Conservation (phyloP, 2,113 vertebrate genomes). For the Ranitomeya imitator region DNA sequence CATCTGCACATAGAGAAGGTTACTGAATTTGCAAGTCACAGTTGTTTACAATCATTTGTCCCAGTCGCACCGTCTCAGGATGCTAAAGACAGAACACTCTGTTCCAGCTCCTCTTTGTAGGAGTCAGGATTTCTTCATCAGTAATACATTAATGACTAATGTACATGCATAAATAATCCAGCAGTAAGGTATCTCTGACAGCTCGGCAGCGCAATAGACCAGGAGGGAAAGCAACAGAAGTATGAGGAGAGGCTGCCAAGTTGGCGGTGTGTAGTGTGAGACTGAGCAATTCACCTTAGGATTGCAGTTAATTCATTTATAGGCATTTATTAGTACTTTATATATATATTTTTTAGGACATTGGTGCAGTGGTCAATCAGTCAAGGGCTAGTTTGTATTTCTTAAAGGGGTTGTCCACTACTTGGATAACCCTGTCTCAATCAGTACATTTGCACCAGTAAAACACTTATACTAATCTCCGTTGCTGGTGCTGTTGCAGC, state of each 20-base stretch:
- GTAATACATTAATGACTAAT: conserved; percentile 26
- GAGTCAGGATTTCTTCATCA: conserved; percentile 19
- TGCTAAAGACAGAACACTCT: neutral
- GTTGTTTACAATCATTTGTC: conserved; percentile 39
- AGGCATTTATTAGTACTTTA: neutral
- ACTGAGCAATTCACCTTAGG: neutral
- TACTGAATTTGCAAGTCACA: conserved; percentile 49
- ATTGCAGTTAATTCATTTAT: neutral
- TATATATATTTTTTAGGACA: neutral
- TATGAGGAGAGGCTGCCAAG: neutral
- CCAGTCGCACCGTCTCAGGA: conserved; percentile 38
- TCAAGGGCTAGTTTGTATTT: neutral
- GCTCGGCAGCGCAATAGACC: neutral
- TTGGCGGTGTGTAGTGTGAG: conserved; percentile 2
- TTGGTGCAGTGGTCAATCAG: neutral
- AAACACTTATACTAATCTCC: too few relatives aligned
- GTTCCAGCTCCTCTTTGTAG: conserved; percentile 1
- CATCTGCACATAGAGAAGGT: neutral
- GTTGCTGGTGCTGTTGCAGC: too few relatives aligned
- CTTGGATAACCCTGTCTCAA: too few relatives aligned
- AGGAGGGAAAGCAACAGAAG: neutral
- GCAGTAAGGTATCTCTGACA: neutral
- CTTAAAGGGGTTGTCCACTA: neutral
- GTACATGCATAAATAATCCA: conserved; percentile 14
- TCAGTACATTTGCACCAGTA: too few relatives aligned